Percentiles rank a stretch among this genome's conserved stretches.
phyloP scores from a whole-genome alignment of 2,888 invertebrate species.

The Lycophotia porphyrea region DNA sequence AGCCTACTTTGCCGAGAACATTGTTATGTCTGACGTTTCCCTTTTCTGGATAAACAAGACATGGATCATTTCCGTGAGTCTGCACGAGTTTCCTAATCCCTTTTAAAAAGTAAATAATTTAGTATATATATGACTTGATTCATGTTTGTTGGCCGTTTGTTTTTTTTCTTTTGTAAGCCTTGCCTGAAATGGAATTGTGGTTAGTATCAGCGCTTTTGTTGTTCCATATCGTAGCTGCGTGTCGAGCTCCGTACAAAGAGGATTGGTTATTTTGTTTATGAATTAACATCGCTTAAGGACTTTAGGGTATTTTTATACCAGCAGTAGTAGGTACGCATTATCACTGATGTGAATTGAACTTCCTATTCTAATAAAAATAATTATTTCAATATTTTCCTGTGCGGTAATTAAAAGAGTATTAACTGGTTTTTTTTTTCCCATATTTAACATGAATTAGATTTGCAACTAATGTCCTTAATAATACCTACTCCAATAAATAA shows the following conservation, averaged over 20 bases:
- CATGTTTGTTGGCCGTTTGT: slow-evolving; percentile 58
- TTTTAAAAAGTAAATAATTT: slow-evolving; percentile 51
- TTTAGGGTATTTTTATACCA: slow-evolving; percentile 19
- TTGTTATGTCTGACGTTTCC: slow-evolving; percentile 71
- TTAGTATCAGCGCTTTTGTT: slow-evolving; percentile 57
- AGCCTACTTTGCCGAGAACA: slow-evolving; percentile 74
- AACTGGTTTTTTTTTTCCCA: not conserved
- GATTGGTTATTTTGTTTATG: slow-evolving; percentile 52
- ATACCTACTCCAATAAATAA: not conserved
- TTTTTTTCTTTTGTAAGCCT: slow-evolving; percentile 59
- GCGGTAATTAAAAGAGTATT: not conserved
- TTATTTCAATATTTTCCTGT: slow-evolving; percentile 9
- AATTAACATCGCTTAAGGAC: slow-evolving; percentile 27
- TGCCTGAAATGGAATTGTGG: slow-evolving; percentile 61
- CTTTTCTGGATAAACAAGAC: slow-evolving; percentile 73
- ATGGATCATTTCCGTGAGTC: slow-evolving; percentile 72
- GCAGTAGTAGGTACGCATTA: not conserved
- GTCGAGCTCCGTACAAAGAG: slow-evolving; percentile 48
- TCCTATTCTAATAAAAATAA: not conserved
- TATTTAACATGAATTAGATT: not conserved
- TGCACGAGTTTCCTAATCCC: slow-evolving; percentile 54
- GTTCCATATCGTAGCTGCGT: slow-evolving; percentile 44
- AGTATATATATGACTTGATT: slow-evolving; percentile 53
- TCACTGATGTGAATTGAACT: not conserved
- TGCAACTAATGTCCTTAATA: not conserved